phyloP scores from a whole-genome alignment of 2,113 vertebrate species.

The Lepus europaeus region DNA sequence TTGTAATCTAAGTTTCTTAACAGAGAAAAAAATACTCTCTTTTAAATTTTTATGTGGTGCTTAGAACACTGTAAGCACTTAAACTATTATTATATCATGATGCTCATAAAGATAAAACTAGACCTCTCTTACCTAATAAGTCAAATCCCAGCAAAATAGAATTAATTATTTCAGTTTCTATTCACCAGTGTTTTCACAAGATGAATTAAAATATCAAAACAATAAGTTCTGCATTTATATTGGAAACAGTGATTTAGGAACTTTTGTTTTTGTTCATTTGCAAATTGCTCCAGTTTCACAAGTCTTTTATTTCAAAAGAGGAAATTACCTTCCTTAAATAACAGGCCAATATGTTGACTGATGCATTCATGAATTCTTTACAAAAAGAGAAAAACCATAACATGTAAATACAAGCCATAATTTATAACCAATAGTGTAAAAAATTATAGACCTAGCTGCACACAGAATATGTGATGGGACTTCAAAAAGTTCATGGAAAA shows the following conservation, averaged over 20 bases:
- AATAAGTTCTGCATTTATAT: background rate
- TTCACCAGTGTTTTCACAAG: background rate
- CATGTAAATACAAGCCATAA: constrained; percentile 12
- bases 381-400: background rate
- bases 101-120: constrained; percentile 55
- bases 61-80: background rate
- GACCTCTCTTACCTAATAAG: background rate
- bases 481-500: no score
- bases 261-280: background rate
- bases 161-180: constrained; percentile 53
- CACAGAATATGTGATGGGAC: no score
- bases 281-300: background rate
- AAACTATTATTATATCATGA: constrained; percentile 37
- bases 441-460: background rate
- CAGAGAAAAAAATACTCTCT: constrained; percentile 16
- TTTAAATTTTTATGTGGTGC: background rate
- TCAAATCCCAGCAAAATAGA: constrained; percentile 30
- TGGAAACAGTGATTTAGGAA: background rate
- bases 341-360: background rate
- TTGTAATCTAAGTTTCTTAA: constrained; percentile 45
- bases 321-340: constrained; percentile 51
- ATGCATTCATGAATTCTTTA: background rate
- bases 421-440: background rate
- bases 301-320: constrained; percentile 38
- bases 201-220: constrained; percentile 18